These are phyloP conservation scores for Drosophila neocordata DNA, from an alignment of 1,140 invertebrate genomes.

Conservation along the genomic window DNA sequence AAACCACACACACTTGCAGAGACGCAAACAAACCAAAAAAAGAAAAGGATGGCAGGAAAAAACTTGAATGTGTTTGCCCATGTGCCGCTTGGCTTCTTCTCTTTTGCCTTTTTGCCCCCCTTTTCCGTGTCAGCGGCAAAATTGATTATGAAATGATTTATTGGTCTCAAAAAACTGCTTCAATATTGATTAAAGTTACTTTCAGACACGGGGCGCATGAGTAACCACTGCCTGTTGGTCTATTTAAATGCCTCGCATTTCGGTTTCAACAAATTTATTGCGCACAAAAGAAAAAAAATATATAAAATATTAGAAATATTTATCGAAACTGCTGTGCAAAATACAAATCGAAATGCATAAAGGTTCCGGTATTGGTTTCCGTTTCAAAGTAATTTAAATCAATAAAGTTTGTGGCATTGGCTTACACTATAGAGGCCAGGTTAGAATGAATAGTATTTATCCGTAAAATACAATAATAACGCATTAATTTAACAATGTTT, in stretches of 20 bases:
- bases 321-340: too few relatives aligned
- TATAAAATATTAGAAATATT: too few relatives aligned
- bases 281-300: too few relatives aligned
- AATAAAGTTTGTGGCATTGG: too few relatives aligned
- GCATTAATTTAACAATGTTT: too few relatives aligned
- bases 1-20: slow-evolving; percentile 29
- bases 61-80: slow-evolving; percentile 57
- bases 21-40: slow-evolving; percentile 9
- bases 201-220: slow-evolving; percentile 12
- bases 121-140: slow-evolving; percentile 66
- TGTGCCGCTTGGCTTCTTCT: slow-evolving; percentile 40
- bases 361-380: too few relatives aligned
- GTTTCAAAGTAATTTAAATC: too few relatives aligned
- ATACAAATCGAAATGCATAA: too few relatives aligned
- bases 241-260: slow-evolving; percentile 18
- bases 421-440: too few relatives aligned
- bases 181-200: slow-evolving; percentile 79
- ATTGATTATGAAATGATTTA: slow-evolving; percentile 81
- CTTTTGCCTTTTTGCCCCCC: slow-evolving; percentile 9
- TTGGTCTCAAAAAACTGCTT: slow-evolving; percentile 78
- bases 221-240: not conserved
- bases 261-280: not conserved
- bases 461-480: too few relatives aligned
- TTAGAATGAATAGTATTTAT: too few relatives aligned
- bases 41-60: slow-evolving; percentile 45